Evolutionary conservation across 2,113 vertebrate species (phyloP).

Genomic region (Campylomormyrus numenius): DNA sequence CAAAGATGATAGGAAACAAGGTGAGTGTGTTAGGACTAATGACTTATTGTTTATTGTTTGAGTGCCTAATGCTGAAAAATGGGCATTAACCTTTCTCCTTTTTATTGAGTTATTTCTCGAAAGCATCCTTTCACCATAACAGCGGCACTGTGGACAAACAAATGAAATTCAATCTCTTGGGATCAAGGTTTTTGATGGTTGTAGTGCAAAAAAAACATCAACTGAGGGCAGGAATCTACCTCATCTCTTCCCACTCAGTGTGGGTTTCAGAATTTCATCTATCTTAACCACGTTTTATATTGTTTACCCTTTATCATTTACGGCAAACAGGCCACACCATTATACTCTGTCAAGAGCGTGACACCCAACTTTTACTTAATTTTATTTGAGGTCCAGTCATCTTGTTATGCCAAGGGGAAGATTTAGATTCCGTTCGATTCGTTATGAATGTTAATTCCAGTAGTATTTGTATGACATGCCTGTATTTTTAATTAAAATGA

Average conservation of each 20-base stretch:
- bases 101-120: not conserved
- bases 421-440: not conserved
- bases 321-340: not conserved
- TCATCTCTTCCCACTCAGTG: not conserved
- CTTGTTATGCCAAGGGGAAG: not conserved
- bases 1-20: not conserved
- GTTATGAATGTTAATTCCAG: not conserved
- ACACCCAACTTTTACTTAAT: not conserved
- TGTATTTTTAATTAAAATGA: not conserved
- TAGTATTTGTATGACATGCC: not conserved
- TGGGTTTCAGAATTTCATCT: not conserved
- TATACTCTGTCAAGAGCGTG: not conserved
- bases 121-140: not conserved
- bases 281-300: not conserved
- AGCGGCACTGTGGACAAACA: not conserved
- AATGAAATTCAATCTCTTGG: not conserved
- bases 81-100: not conserved
- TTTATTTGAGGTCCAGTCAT: not conserved
- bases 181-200: not conserved
- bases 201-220: not conserved
- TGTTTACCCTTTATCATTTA: not conserved
- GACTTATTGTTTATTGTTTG: constrained; percentile 10
- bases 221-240: not conserved
- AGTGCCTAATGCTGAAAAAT: not conserved
- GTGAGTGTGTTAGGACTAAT: not conserved